These are phyloP conservation scores for Platerodrilus igneus DNA, from an alignment of 2,888 invertebrate genomes.

Conservation along the genomic window DNA sequence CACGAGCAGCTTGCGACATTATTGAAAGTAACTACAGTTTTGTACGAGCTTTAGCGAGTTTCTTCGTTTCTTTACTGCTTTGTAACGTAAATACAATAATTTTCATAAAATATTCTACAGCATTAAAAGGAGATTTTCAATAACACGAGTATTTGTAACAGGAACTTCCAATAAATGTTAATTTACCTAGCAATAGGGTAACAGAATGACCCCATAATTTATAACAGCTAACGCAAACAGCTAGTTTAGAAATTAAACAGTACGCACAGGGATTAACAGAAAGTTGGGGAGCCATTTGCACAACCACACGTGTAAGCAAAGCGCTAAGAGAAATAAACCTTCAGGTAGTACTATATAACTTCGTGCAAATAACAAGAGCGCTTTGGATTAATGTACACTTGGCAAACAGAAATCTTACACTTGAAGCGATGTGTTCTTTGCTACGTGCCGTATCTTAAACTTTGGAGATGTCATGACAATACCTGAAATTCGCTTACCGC, in stretches of 20 bases:
- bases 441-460: too few relatives aligned
- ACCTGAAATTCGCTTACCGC: too few relatives aligned
- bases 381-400: conserved; percentile 20
- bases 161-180: too few relatives aligned
- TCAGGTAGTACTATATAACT: conserved; percentile 25
- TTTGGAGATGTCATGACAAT: too few relatives aligned
- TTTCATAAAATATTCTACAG: conserved; percentile 1
- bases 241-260: conserved; percentile 16
- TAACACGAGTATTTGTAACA: too few relatives aligned
- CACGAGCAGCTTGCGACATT: conserved; percentile 21
- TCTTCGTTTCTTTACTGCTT: conserved; percentile 9
- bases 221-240: conserved; percentile 10
- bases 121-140: not conserved
- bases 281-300: conserved; percentile 23
- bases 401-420: too few relatives aligned
- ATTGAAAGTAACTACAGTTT: conserved; percentile 18
- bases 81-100: conserved; percentile 12
- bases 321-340: conserved; percentile 28
- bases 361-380: conserved; percentile 21
- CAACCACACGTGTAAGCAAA: conserved; percentile 25
- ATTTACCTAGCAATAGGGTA: too few relatives aligned
- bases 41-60: conserved; percentile 6
- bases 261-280: conserved; percentile 22
- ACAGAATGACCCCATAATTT: not conserved
- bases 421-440: too few relatives aligned